Percentiles rank a stretch among this genome's conserved stretches.
Evolutionary conservation across 2,113 vertebrate genomes (phyloP).

Genomic region (Butorides virescens): DNA sequence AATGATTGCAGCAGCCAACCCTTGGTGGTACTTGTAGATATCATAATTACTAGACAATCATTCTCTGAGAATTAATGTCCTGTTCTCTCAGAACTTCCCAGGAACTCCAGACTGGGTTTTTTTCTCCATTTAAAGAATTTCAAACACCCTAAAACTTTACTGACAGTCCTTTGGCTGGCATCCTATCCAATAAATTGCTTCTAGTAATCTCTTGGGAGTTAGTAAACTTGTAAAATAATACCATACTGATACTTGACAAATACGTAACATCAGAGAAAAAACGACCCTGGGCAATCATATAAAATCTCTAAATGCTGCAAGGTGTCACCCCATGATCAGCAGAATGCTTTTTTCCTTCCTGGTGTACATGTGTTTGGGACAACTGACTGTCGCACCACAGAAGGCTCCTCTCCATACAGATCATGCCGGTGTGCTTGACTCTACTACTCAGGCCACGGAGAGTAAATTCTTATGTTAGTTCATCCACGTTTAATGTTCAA

Average conservation of each 20-base stretch:
- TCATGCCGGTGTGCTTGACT: neutral
- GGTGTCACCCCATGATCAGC: neutral
- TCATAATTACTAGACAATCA: neutral
- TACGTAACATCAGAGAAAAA: neutral
- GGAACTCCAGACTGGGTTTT: neutral
- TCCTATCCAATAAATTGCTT: neutral
- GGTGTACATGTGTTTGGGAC: neutral
- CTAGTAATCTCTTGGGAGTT: neutral
- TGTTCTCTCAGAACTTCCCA: neutral
- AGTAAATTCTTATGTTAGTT: neutral
- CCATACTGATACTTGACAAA: neutral
- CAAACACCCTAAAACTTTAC: neutral
- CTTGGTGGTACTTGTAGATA: neutral
- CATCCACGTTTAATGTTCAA: neutral
- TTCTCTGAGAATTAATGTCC: neutral
- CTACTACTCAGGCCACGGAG: neutral
- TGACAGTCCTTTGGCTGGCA: neutral
- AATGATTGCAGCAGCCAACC: neutral
- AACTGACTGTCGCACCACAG: neutral
- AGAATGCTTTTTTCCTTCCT: neutral
- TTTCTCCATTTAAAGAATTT: neutral
- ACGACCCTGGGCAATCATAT: conserved; percentile 12
- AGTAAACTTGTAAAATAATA: neutral
- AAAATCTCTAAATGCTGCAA: neutral
- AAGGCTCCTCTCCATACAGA: neutral